These are phyloP conservation scores for Zaprionus davidi DNA, from an alignment of 1,140 invertebrate species.

Conservation along the genomic window DNA sequence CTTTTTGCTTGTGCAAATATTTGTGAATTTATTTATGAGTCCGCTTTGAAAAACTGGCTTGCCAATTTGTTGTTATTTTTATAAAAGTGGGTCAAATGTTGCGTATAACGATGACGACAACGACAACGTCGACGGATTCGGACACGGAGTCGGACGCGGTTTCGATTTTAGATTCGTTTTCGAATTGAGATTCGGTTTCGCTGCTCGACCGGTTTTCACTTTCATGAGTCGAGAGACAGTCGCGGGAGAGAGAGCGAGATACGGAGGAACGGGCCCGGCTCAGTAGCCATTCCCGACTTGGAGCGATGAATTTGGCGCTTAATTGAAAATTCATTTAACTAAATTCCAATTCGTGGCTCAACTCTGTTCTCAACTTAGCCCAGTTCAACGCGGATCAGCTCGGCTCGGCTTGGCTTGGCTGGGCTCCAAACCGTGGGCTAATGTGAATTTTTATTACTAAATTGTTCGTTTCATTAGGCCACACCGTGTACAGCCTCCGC, in stretches of 20 bases:
- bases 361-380: constrained; percentile 10
- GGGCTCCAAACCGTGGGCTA: constrained; percentile 65
- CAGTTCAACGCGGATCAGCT: background rate
- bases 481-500: constrained; percentile 24
- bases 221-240: constrained; percentile 29
- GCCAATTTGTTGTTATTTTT: constrained; percentile 56
- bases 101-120: constrained; percentile 57
- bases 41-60: constrained; percentile 56
- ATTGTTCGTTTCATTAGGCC: constrained; percentile 72
- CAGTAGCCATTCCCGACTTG: constrained; percentile 7
- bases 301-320: constrained; percentile 64
- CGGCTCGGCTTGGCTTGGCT: background rate
- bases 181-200: constrained; percentile 40
- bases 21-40: constrained; percentile 36
- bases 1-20: constrained; percentile 27
- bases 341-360: constrained; percentile 37
- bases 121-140: constrained; percentile 47
- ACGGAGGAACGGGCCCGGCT: constrained; percentile 5
- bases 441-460: constrained; percentile 76
- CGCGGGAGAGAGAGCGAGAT: background rate
- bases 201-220: constrained; percentile 55
- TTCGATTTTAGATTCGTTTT: constrained; percentile 55
- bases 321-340: constrained; percentile 78
- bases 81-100: constrained; percentile 74
- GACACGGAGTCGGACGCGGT: constrained; percentile 29